Conservation (phyloP, 1,140 invertebrate genomes). For the Eufriesea mexicana region DNA sequence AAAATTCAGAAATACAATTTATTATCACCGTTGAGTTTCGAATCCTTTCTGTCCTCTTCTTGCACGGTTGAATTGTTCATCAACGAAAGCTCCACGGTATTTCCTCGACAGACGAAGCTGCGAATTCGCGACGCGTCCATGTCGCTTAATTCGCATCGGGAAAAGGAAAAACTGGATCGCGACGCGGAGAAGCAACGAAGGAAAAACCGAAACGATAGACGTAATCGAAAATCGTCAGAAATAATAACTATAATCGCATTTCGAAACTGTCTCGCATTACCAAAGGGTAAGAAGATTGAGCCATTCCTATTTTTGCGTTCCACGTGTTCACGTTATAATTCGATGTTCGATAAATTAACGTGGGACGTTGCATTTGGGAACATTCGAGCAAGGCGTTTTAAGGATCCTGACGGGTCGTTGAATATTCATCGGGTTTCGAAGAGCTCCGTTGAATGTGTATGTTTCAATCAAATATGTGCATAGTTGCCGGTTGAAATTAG, state of each 20-base stretch:
- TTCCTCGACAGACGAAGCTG: too few relatives aligned
- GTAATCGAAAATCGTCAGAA: too few relatives aligned
- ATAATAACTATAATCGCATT: too few relatives aligned
- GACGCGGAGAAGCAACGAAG: too few relatives aligned
- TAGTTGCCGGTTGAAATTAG: constrained; percentile 28
- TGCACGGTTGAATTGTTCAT: too few relatives aligned
- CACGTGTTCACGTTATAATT: not conserved
- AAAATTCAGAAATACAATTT: not conserved
- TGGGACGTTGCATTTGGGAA: not conserved
- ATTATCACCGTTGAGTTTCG: not conserved
- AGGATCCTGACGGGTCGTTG: constrained; percentile 28
- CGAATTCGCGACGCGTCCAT: too few relatives aligned
- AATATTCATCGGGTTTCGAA: constrained; percentile 36
- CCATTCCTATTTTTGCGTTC: not conserved
- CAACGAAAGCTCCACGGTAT: too few relatives aligned
- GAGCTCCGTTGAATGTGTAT: constrained; percentile 20
- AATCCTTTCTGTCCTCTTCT: too few relatives aligned
- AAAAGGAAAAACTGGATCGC: too few relatives aligned
- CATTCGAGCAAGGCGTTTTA: constrained; percentile 25
- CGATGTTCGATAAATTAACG: constrained; percentile 12
- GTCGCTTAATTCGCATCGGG: too few relatives aligned
- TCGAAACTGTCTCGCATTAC: too few relatives aligned
- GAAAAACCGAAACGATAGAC: too few relatives aligned
- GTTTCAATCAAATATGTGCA: constrained; percentile 46
- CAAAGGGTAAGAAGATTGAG: not conserved